phyloP scores from a whole-genome alignment of 2,113 vertebrate genomes.

The Struthio camelus region DNA sequence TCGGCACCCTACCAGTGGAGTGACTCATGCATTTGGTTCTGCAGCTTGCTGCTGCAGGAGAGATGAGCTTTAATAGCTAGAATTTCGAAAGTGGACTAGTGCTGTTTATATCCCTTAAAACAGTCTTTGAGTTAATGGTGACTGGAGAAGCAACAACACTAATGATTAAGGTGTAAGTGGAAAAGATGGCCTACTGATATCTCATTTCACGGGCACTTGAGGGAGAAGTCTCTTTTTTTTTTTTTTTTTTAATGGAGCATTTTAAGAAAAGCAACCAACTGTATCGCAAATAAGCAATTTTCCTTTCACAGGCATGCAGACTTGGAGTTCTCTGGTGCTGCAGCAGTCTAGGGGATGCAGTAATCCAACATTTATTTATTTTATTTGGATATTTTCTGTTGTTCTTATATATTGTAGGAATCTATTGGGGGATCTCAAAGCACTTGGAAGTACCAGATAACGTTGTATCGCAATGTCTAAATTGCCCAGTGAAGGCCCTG shows the following conservation, averaged over 20 bases:
- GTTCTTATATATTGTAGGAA: background rate
- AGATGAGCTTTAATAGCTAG: background rate
- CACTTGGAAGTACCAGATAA: background rate
- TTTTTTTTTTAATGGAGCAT: background rate
- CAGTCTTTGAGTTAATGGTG: background rate
- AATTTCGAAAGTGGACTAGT: background rate
- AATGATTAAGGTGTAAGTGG: background rate
- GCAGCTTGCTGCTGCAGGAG: background rate
- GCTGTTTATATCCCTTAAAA: background rate
- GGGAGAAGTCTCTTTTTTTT: background rate
- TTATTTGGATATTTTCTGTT: background rate
- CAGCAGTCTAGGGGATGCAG: background rate
- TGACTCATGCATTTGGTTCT: fast-evolving
- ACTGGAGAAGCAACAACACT: background rate
- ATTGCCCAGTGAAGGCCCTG: background rate
- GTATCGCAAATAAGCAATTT: background rate
- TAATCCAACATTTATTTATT: background rate
- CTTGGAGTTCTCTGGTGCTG: background rate
- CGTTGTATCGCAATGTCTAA: background rate
- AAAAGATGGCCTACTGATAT: background rate
- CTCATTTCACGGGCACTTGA: background rate
- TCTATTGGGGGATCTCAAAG: background rate
- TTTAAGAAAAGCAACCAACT: background rate
- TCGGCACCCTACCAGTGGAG: background rate
- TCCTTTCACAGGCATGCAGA: background rate